Conservation (phyloP, 2,888 invertebrate genomes). For the Drosophila helvetica region DNA sequence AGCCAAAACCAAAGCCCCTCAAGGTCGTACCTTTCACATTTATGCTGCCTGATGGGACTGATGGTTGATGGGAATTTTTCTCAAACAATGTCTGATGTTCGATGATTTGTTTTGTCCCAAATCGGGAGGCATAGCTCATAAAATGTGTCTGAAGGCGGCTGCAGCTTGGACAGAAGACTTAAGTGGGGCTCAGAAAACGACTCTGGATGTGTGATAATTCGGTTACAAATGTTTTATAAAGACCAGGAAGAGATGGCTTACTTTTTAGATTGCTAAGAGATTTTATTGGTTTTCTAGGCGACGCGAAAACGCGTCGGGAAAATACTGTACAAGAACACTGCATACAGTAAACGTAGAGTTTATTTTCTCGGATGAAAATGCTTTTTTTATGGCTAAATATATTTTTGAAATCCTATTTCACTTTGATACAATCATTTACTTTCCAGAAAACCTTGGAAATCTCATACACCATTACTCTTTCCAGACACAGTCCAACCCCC, state of each 20-base stretch:
- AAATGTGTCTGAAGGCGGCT: conserved; percentile 33
- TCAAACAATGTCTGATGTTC: conserved; percentile 47
- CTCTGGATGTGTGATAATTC: not conserved
- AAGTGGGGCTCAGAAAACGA: conserved; percentile 1
- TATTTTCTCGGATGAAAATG: no score
- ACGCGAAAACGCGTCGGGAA: not conserved
- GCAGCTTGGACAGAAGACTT: conserved; percentile 23
- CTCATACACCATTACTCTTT: not conserved
- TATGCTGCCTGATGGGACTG: not conserved
- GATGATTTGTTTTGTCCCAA: conserved; percentile 39
- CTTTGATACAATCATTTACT: not conserved
- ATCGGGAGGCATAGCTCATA: conserved; percentile 16
- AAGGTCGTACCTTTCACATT: conserved; percentile 70
- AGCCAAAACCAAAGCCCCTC: conserved; percentile 44
- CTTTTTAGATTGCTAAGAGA: not conserved
- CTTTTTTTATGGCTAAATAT: no score
- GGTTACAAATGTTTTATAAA: not conserved
- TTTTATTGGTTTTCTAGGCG: not conserved
- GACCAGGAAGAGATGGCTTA: not conserved
- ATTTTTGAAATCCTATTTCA: no score
- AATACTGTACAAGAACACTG: no score
- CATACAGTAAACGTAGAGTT: not conserved
- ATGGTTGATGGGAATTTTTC: conserved; percentile 44
- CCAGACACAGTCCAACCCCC: not conserved
- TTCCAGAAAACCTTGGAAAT: not conserved